Evolutionary conservation across 2,113 vertebrate genomes (phyloP).

Genomic region (Gadus chalcogrammus): DNA sequence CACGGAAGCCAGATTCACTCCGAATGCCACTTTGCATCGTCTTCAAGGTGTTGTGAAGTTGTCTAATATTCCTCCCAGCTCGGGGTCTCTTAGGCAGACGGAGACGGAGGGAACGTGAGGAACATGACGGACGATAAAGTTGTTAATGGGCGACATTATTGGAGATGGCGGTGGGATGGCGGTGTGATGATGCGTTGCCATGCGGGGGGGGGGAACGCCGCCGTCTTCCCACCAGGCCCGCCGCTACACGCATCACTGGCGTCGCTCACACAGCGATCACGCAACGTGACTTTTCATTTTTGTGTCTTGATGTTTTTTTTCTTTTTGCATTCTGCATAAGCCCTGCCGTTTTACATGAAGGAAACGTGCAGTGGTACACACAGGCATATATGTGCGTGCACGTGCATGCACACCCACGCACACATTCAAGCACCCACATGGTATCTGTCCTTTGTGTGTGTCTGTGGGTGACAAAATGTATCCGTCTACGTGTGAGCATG

Average conservation of each 20-base stretch:
- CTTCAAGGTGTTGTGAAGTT: too few relatives aligned
- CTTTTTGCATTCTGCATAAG: slow-evolving; percentile 44
- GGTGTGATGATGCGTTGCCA: slow-evolving; percentile 42
- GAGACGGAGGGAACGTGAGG: neutral
- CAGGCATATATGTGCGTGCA: neutral
- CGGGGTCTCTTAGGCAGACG: slow-evolving; percentile 1
- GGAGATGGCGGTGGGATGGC: slow-evolving; percentile 53
- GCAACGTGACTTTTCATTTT: slow-evolving; percentile 37
- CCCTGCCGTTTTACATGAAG: slow-evolving; percentile 28
- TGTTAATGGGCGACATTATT: slow-evolving; percentile 60
- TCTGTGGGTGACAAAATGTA: neutral
- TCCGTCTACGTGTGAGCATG: slow-evolving; percentile 1
- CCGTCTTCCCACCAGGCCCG: neutral
- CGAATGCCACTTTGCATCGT: too few relatives aligned
- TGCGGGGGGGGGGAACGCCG: slow-evolving; percentile 9
- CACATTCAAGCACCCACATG: neutral
- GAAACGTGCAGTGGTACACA: neutral
- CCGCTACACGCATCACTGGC: slow-evolving; percentile 31
- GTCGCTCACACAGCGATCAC: neutral
- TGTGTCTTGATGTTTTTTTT: neutral
- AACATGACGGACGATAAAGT: slow-evolving; percentile 54
- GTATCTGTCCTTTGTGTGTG: slow-evolving; percentile 25
- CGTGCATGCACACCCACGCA: neutral
- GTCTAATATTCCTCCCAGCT: too few relatives aligned
- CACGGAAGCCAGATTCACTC: too few relatives aligned